Conservation (phyloP, 1,140 invertebrate genomes). For the Dreissena rostriformis region DNA sequence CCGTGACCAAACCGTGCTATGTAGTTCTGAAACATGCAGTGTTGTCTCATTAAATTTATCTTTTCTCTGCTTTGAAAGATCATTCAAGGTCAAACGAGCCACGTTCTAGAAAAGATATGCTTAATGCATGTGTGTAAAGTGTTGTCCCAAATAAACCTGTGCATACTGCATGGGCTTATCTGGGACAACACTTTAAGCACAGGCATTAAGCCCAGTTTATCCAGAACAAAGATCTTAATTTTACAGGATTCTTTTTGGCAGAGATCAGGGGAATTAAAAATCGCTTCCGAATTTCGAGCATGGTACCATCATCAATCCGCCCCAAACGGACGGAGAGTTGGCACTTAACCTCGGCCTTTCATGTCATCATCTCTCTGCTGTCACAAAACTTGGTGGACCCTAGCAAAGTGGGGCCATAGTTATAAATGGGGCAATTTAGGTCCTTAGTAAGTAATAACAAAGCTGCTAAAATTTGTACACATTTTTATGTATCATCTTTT, state of each 20-base stretch:
- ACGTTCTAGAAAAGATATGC: no score
- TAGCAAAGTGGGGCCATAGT: no score
- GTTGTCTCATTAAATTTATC: no score
- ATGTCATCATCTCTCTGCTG: conserved; percentile 78
- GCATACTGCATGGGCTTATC: not conserved
- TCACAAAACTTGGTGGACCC: not conserved
- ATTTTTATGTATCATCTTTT: no score
- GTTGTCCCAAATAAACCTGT: not conserved
- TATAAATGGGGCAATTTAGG: no score
- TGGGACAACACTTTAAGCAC: not conserved
- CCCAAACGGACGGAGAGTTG: conserved; percentile 44
- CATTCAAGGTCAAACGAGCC: not conserved
- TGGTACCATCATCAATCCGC: conserved; percentile 64
- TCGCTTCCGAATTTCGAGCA: conserved; percentile 73
- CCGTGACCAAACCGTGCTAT: conserved; percentile 99
- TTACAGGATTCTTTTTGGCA: not conserved
- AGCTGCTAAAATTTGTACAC: no score
- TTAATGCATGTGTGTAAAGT: no score
- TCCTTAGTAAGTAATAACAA: no score
- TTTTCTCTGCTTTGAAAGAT: no score
- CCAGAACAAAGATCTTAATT: not conserved
- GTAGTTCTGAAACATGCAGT: conserved; percentile 89
- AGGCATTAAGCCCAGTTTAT: not conserved
- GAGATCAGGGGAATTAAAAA: conserved; percentile 40
- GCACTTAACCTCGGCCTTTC: conserved; percentile 80